phyloP scores from a whole-genome alignment of 2,888 invertebrate species.

The Heliconius erato region DNA sequence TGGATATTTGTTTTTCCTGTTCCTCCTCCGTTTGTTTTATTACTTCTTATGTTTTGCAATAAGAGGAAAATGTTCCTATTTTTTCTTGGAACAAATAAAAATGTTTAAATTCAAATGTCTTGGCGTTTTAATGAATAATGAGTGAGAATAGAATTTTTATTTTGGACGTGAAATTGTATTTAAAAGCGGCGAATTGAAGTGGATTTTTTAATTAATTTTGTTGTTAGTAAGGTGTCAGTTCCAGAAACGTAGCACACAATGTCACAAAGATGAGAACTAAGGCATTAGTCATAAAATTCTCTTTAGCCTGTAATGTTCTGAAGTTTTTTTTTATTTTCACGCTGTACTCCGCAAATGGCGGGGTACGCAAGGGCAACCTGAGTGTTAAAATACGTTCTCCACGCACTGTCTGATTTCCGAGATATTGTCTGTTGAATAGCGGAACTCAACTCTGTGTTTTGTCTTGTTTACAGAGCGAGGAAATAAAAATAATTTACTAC shows the following conservation, averaged over 20 bases:
- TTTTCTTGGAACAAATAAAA: conserved; percentile 7
- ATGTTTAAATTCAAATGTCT: conserved; percentile 5
- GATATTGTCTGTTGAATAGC: no score
- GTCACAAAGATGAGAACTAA: no score
- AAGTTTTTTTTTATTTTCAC: no score
- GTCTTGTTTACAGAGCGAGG: no score
- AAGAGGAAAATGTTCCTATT: neutral
- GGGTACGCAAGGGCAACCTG: no score
- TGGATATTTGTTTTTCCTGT: conserved; percentile 5
- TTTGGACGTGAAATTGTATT: neutral
- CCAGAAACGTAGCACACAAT: neutral
- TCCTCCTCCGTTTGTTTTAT: neutral
- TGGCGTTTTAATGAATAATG: conserved; percentile 11
- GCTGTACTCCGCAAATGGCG: no score
- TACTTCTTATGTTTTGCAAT: neutral
- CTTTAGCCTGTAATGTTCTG: no score
- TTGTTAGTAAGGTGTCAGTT: neutral
- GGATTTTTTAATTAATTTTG: neutral
- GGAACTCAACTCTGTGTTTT: no score
- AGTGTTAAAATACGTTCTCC: no score
- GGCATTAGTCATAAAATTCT: no score
- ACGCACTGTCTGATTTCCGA: no score
- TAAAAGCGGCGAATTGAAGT: neutral
- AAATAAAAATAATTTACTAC: no score
- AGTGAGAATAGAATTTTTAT: neutral